A percentile compares a stretch with the other conserved stretches of the same genome.
These are phyloP conservation scores for Hepsetus odoe DNA, from an alignment of 2,113 vertebrate genomes.

Conservation along the genomic window DNA sequence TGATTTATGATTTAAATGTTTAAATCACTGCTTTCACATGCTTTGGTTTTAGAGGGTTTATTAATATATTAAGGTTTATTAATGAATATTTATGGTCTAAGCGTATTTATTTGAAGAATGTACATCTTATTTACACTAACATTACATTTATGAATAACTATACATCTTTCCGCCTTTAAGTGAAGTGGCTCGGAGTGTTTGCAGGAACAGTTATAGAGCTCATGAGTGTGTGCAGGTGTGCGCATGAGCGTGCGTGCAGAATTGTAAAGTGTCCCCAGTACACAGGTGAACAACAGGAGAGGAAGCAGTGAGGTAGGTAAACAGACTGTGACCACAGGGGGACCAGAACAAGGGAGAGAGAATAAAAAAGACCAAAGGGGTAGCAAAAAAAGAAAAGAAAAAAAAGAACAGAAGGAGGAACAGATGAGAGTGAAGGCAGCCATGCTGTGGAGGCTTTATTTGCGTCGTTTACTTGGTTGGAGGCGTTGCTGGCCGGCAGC, in stretches of 20 bases:
- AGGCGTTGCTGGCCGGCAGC: constrained; percentile 86
- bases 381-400: constrained; percentile 65
- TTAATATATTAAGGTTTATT: neutral
- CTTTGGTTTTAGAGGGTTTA: neutral
- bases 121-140: neutral
- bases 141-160: neutral
- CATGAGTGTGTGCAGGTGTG: neutral
- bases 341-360: constrained; percentile 55
- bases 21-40: neutral
- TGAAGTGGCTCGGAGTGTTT: neutral
- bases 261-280: constrained; percentile 66
- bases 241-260: constrained; percentile 8
- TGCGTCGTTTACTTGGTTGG: constrained; percentile 99
- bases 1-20: neutral
- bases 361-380: constrained; percentile 53
- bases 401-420: constrained; percentile 78
- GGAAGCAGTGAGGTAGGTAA: constrained; percentile 71
- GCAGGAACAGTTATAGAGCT: constrained; percentile 10
- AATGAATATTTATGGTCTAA: neutral
- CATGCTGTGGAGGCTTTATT: constrained; percentile 97
- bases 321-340: constrained; percentile 73
- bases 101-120: neutral
- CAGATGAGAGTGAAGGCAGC: constrained; percentile 93
- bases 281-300: constrained; percentile 77
- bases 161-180: neutral